Base-by-base conservation (phyloP, 2,113 vertebrate species). In the Phrynosoma blainvillii region DNA sequence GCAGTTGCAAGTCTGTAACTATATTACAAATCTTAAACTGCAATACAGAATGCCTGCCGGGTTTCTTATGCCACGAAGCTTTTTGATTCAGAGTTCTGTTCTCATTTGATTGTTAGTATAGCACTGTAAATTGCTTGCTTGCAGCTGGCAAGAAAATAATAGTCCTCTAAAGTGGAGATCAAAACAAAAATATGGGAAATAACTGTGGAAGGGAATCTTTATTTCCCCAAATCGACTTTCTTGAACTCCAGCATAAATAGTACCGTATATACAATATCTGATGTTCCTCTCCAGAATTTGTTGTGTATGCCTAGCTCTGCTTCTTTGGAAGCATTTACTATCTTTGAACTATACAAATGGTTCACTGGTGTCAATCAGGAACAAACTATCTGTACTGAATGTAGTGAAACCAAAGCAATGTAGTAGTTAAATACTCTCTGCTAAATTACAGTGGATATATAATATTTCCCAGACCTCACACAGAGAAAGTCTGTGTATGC, bases 61-160 rank as follows among this genome's bases (percentile, higher is more conserved):
- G 14, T 62, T 86, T 25, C 42, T 36, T 79, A 36, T 87, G 40
- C 75, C 56, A 0, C 80, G 2, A 81, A 21, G 89, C 66, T 83
- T 92, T 85, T 86, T 79, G 86, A 90, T 87, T 79, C 76, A 4
- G 30, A 25, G 52, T 56, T 40, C 78, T 87, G 77, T 73, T 80
- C 70, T 87, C 25, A 18, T 79, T 87, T 73, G 56, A 14, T 59
- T 80, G 52, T 10, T 5, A 87, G 80, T 73, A 73, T 73, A 66
- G 87, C 2, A 2, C 12, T 4, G 0, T 40, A 87, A 8, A 84
- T 84, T 78, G n/a, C 47, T 77, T 77, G 30, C 62, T 52, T 65
- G 54, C 54, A 36, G 20, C 11, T 47, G 27, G 71, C 32, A 68
- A 84, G 66, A 84, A 88, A 40, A 36, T 16, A 79, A 52, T 16